Percentiles rank a stretch among this genome's conserved stretches.
Evolutionary conservation across 2,797 vertebrate genomes (phyloP).

Genomic region (Dromococcyx pavoninus): DNA sequence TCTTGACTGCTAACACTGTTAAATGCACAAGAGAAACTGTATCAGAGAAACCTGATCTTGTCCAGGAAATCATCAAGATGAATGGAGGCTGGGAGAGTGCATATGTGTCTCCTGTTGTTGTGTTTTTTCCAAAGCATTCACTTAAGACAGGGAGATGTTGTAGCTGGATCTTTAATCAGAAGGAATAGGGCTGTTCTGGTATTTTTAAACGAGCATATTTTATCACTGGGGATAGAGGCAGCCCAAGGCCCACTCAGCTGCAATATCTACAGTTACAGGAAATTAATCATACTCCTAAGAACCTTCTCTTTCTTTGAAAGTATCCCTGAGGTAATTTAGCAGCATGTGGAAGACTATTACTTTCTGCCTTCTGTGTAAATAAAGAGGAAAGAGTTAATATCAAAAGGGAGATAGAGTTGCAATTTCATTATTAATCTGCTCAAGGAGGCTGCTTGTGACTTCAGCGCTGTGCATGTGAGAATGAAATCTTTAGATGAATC

Average conservation of each 20-base stretch:
- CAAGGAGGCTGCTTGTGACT: not conserved
- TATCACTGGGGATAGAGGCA: not conserved
- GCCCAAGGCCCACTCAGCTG: not conserved
- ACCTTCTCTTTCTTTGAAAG: conserved; percentile 34
- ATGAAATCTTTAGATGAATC: not conserved
- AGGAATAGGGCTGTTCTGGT: not conserved
- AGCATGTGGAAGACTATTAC: not conserved
- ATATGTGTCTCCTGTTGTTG: not conserved
- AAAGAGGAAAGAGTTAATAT: not conserved
- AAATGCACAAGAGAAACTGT: not conserved
- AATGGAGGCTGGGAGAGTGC: not conserved
- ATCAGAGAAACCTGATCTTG: not conserved
- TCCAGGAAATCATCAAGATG: not conserved
- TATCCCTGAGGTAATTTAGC: conserved; percentile 11
- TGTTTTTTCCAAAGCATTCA: not conserved
- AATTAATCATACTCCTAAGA: conserved; percentile 31
- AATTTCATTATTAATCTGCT: not conserved
- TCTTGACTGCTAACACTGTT: not conserved
- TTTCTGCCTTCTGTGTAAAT: not conserved
- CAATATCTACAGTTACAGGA: not conserved
- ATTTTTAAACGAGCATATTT: not conserved
- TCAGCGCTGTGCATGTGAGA: not conserved
- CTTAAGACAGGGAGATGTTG: not conserved
- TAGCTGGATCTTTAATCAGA: not conserved
- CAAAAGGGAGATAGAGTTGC: not conserved